phyloP scores from a whole-genome alignment of 1,140 invertebrate genomes.

The Aphaenogaster ashmeadi region DNA sequence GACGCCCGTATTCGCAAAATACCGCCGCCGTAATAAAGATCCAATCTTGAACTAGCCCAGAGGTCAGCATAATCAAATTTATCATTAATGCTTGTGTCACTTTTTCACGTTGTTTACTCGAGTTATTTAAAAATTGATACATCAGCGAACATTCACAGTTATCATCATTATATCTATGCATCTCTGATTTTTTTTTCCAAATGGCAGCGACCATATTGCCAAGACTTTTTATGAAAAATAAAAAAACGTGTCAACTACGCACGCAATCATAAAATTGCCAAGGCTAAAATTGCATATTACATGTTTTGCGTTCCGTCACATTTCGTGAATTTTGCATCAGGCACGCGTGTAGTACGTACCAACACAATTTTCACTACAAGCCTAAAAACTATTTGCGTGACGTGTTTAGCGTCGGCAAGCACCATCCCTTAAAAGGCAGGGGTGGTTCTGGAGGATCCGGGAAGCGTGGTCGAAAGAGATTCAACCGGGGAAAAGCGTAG shows the following conservation, averaged over 20 bases:
- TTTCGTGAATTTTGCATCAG: slow-evolving; percentile 3
- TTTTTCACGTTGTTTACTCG: not conserved
- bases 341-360: not conserved
- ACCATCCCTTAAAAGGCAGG: slow-evolving; percentile 25
- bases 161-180: not conserved
- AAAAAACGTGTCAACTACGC: not conserved
- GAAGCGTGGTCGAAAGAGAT: slow-evolving; percentile 70
- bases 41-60: not conserved
- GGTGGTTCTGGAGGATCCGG: slow-evolving; percentile 59
- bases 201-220: not conserved
- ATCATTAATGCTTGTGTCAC: not conserved
- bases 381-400: slow-evolving; percentile 26
- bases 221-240: slow-evolving; percentile 1
- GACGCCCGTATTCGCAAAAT: not conserved
- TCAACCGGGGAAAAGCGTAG: slow-evolving; percentile 68
- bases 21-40: slow-evolving; percentile 25
- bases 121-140: not conserved
- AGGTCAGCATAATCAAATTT: not conserved
- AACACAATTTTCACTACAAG: not conserved
- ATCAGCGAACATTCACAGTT: not conserved
- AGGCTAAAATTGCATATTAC: not conserved
- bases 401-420: slow-evolving; percentile 22
- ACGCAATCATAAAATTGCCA: not conserved
- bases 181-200: not conserved
- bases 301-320: not conserved